Evolutionary conservation across 2,888 invertebrate species (phyloP).

Genomic region (Rhogogaster chlorosoma): DNA sequence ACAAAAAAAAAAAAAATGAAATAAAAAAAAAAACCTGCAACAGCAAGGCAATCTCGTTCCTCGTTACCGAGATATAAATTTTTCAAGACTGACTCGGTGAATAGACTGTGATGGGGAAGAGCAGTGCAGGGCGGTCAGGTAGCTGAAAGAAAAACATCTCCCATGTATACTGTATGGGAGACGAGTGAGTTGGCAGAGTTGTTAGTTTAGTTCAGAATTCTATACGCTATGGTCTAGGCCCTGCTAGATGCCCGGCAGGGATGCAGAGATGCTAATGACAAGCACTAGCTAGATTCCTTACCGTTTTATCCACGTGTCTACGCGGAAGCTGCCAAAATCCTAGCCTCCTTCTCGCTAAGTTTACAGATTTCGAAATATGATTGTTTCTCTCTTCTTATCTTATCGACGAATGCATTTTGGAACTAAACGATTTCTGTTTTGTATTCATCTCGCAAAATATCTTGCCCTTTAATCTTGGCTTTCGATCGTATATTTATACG

Average conservation of each 20-base stretch:
- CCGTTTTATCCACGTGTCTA: neutral
- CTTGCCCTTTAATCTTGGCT: neutral
- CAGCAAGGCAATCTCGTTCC: constrained; percentile 52
- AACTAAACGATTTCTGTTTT: neutral
- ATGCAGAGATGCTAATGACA: constrained; percentile 34
- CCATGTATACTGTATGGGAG: constrained; percentile 64
- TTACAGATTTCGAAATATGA: neutral
- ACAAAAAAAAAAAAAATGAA: neutral
- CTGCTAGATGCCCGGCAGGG: constrained; percentile 33
- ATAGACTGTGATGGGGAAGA: constrained; percentile 50
- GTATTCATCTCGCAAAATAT: neutral
- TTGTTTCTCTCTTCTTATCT: neutral
- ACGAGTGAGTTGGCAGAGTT: constrained; percentile 60
- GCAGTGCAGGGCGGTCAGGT: constrained; percentile 40
- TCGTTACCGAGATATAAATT: constrained; percentile 71
- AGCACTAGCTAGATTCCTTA: constrained; percentile 25
- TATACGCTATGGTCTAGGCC: constrained; percentile 23
- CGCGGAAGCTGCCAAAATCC: neutral
- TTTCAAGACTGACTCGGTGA: constrained; percentile 69
- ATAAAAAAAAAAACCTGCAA: neutral
- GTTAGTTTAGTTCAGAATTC: constrained; percentile 62
- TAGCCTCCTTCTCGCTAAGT: neutral
- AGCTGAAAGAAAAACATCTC: constrained; percentile 66
- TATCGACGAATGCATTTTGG: neutral
- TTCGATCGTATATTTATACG: neutral